These are phyloP conservation scores for Mellivora capensis DNA, from an alignment of 2,113 vertebrate species.

Conservation along the genomic window DNA sequence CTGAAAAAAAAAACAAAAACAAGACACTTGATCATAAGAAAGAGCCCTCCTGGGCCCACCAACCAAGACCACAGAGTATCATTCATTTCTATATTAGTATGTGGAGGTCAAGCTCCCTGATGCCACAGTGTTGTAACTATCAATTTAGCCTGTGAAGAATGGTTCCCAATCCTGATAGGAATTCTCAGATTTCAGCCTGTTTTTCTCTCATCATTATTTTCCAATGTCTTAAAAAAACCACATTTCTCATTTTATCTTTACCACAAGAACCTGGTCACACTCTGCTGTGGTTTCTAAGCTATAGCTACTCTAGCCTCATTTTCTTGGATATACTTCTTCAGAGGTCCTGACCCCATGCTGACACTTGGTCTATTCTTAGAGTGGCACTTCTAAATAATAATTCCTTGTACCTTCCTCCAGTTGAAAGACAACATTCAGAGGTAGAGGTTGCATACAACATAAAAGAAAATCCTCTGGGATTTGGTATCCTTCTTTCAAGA, in stretches of 20 bases:
- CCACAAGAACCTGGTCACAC: slow-evolving; percentile 54
- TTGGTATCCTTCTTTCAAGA: slow-evolving; percentile 39
- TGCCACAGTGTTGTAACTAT: slow-evolving; percentile 42
- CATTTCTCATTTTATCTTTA: slow-evolving; percentile 49
- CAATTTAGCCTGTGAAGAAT: slow-evolving; percentile 59
- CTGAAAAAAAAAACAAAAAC: slow-evolving; percentile 4
- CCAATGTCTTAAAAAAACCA: slow-evolving; percentile 60
- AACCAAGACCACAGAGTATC: slow-evolving; percentile 15
- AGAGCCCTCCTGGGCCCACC: background rate
- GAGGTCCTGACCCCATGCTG: background rate
- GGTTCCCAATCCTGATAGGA: slow-evolving; percentile 52
- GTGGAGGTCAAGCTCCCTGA: slow-evolving; percentile 29
- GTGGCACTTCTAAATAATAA: slow-evolving; percentile 8
- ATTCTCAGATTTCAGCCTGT: slow-evolving; percentile 63
- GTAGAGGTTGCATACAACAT: background rate
- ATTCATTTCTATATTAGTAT: slow-evolving; percentile 54
- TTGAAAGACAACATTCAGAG: slow-evolving; percentile 47
- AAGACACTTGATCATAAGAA: slow-evolving; percentile 35
- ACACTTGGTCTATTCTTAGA: slow-evolving; percentile 27
- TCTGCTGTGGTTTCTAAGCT: slow-evolving; percentile 48
- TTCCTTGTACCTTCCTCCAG: background rate
- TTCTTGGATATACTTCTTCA: slow-evolving; percentile 38
- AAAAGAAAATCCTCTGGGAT: slow-evolving; percentile 56
- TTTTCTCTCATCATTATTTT: slow-evolving; percentile 68
- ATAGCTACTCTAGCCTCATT: background rate